These are phyloP conservation scores for Tromatobia lineatoria DNA, from an alignment of 2,888 invertebrate genomes.

Conservation along the genomic window DNA sequence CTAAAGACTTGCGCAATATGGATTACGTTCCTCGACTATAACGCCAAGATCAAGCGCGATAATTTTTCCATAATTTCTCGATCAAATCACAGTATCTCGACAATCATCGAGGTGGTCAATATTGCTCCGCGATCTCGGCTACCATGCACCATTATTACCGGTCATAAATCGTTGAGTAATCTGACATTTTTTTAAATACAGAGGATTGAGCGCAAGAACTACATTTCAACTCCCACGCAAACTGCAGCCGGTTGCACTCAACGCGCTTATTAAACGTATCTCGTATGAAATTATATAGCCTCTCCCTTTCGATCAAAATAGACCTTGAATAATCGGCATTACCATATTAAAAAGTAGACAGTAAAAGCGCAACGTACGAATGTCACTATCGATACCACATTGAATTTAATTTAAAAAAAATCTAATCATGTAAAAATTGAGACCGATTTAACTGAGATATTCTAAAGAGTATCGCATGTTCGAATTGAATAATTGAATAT, in stretches of 20 bases:
- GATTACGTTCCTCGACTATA: slow-evolving; percentile 8
- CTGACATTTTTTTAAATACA: not conserved
- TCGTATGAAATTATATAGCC: not conserved
- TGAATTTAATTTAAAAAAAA: too few species aligned
- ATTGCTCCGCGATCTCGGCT: slow-evolving; percentile 29
- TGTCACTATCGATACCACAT: too few species aligned
- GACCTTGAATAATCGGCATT: not conserved
- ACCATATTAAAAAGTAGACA: not conserved
- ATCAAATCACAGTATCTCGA: slow-evolving; percentile 61
- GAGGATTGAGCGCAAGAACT: slow-evolving; percentile 28
- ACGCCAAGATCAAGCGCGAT: slow-evolving; percentile 19
- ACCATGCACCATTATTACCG: slow-evolving; percentile 53
- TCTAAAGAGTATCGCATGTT: too few species aligned
- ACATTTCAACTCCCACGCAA: slow-evolving; percentile 32
- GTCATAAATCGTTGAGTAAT: slow-evolving; percentile 49
- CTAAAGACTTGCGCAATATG: slow-evolving; percentile 38
- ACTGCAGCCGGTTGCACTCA: not conserved
- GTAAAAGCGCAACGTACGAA: not conserved
- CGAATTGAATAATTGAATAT: too few species aligned
- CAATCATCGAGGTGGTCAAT: slow-evolving; percentile 52
- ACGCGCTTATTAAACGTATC: slow-evolving; percentile 24
- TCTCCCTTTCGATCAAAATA: not conserved
- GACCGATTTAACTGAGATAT: too few species aligned
- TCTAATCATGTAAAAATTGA: too few species aligned
- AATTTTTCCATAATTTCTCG: slow-evolving; percentile 57